A percentile compares a stretch with the other conserved stretches of the same genome.
Evolutionary conservation across 2,113 vertebrate genomes (phyloP).

Genomic region (Oncorhynchus kisutch): DNA sequence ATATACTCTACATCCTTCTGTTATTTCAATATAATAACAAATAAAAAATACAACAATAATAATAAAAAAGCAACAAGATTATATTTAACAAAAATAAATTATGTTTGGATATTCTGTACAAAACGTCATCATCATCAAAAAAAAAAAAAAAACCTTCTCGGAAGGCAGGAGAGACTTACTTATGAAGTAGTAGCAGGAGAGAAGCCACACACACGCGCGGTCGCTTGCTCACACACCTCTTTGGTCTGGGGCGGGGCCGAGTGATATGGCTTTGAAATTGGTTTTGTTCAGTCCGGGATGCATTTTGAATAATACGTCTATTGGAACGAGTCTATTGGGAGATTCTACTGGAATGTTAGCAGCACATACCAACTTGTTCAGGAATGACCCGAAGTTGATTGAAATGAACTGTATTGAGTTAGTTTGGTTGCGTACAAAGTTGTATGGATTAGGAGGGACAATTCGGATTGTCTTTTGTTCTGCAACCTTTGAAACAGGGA

Average conservation of each 20-base stretch:
- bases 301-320: not conserved
- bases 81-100: constrained; percentile 99
- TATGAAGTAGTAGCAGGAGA: constrained; percentile 90
- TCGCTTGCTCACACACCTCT: constrained; percentile 46
- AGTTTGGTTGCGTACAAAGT: not conserved
- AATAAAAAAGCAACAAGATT: constrained; percentile 89
- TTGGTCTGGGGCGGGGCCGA: constrained; percentile 49
- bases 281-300: not conserved
- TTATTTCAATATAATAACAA: constrained; percentile 72
- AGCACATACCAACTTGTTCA: constrained; percentile 3
- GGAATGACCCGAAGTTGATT: not conserved
- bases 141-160: constrained; percentile 84
- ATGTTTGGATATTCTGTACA: constrained; percentile 79
- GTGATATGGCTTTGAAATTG: not conserved
- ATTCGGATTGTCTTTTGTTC: not conserved
- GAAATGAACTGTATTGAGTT: not conserved
- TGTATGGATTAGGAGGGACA: not conserved
- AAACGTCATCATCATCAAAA: constrained; percentile 59
- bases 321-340: not conserved
- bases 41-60: constrained; percentile 73
- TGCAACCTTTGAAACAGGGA: not conserved
- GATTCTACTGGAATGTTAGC: constrained; percentile 22
- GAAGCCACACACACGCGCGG: constrained; percentile 44
- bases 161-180: constrained; percentile 93
- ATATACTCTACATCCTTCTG: constrained; percentile 93